Conservation (phyloP, 2,888 invertebrate genomes). For the Drosophila heteroneura region DNA sequence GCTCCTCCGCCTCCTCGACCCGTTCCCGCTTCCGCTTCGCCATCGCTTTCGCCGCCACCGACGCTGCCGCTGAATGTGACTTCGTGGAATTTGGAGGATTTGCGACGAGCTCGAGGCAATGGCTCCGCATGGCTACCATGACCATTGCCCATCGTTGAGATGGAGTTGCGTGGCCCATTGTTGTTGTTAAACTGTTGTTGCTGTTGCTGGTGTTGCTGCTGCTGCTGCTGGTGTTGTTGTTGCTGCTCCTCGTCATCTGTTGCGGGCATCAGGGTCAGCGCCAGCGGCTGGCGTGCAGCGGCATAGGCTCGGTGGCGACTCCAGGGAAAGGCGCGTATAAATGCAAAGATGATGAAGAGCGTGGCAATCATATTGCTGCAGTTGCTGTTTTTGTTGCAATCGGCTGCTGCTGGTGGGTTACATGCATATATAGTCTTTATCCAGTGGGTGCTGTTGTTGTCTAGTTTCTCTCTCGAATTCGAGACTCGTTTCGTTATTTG, state of each 20-base stretch:
- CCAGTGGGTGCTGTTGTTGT: slow-evolving; percentile 7
- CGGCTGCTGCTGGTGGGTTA: slow-evolving; percentile 1
- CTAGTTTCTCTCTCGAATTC: slow-evolving; percentile 14
- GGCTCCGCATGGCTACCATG: slow-evolving; percentile 37
- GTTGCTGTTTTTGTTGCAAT: neutral
- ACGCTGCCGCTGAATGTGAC: slow-evolving; percentile 83
- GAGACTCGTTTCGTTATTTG: slow-evolving; percentile 8
- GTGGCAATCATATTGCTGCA: slow-evolving; percentile 84
- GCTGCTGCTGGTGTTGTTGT: neutral
- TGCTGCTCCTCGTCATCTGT: slow-evolving; percentile 28
- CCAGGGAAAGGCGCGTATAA: slow-evolving; percentile 85
- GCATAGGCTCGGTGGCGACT: slow-evolving; percentile 68
- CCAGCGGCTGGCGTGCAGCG: slow-evolving; percentile 44
- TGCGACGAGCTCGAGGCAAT: slow-evolving; percentile 60
- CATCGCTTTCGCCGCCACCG: slow-evolving; percentile 78
- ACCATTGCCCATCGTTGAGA: slow-evolving; percentile 50
- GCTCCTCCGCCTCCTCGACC: neutral
- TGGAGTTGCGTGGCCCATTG: slow-evolving; percentile 62
- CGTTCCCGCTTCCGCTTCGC: slow-evolving; percentile 28
- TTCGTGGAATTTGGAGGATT: slow-evolving; percentile 81
- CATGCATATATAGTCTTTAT: neutral
- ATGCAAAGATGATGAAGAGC: slow-evolving; percentile 85
- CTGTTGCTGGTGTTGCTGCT: slow-evolving; percentile 4
- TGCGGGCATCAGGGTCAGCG: slow-evolving; percentile 55
- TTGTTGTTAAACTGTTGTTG: slow-evolving; percentile 40